phyloP scores from a whole-genome alignment of 1,140 invertebrate genomes.

The Latrodectus geometricus region DNA sequence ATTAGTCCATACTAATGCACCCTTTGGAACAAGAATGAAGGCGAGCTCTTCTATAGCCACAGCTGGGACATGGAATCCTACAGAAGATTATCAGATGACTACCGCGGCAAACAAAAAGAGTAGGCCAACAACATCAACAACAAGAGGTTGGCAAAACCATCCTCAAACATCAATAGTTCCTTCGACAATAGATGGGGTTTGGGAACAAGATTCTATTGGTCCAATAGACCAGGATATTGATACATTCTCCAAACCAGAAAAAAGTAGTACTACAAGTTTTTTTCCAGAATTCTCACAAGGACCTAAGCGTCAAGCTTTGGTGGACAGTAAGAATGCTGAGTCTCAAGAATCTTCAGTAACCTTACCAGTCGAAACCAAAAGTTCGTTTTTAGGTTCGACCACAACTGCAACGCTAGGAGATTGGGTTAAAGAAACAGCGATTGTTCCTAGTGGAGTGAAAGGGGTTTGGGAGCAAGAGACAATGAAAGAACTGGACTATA shows the following conservation, averaged over 20 bases:
- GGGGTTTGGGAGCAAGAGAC: slow-evolving; percentile 57
- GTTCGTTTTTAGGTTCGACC: neutral
- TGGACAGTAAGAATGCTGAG: neutral
- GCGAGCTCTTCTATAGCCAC: neutral
- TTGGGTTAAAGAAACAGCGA: slow-evolving; percentile 18
- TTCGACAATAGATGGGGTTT: slow-evolving; percentile 32
- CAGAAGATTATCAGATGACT: neutral
- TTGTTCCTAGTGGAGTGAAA: slow-evolving; percentile 37
- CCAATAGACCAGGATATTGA: neutral
- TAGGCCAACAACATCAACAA: neutral
- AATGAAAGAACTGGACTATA: neutral
- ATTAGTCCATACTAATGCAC: neutral
- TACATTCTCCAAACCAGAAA: neutral
- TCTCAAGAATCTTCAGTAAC: neutral
- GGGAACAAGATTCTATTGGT: slow-evolving; percentile 39
- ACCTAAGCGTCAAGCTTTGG: neutral
- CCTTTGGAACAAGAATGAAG: slow-evolving; percentile 40
- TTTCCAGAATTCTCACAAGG: neutral
- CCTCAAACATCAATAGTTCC: slow-evolving; percentile 43
- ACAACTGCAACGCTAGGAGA: neutral
- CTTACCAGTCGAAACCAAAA: neutral
- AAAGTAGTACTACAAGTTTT: neutral
- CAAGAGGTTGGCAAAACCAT: neutral
- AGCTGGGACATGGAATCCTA: slow-evolving; percentile 33
- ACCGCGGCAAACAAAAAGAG: neutral